Conservation (phyloP, 2,797 vertebrate genomes). For the Epinephelus awoara region DNA sequence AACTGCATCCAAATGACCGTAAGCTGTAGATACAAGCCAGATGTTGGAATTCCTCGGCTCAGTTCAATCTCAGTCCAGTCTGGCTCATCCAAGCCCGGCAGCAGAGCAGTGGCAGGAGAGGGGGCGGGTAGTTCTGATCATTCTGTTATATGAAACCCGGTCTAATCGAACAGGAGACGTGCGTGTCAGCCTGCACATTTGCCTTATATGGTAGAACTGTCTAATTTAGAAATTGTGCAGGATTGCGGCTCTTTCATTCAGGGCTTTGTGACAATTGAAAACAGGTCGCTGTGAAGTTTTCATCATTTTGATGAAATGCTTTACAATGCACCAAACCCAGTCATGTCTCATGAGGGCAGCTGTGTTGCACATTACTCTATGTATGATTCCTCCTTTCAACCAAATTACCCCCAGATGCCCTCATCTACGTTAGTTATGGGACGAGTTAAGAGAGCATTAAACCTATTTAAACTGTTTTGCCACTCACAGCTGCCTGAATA, state of each 20-base stretch:
- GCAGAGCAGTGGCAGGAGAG: slow-evolving; percentile 76
- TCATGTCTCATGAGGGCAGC: slow-evolving; percentile 60
- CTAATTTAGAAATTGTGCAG: slow-evolving; percentile 37
- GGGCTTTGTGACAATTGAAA: slow-evolving; percentile 64
- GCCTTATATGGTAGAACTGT: slow-evolving; percentile 39
- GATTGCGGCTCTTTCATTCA: slow-evolving; percentile 33
- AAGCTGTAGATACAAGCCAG: slow-evolving; percentile 91
- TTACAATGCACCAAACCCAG: slow-evolving; percentile 42
- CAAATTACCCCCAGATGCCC: slow-evolving; percentile 73
- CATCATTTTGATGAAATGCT: slow-evolving; percentile 62
- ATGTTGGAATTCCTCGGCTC: slow-evolving; percentile 89
- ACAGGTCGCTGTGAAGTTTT: slow-evolving; percentile 58
- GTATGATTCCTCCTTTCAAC: slow-evolving; percentile 58
- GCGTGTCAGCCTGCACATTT: slow-evolving; percentile 30
- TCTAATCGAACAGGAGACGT: slow-evolving; percentile 44
- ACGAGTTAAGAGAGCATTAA: slow-evolving; percentile 36
- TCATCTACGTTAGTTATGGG: slow-evolving; percentile 51
- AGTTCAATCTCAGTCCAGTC: slow-evolving; percentile 85
- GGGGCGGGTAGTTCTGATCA: slow-evolving; percentile 53
- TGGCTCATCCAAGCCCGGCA: slow-evolving; percentile 83
- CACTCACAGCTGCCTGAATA: slow-evolving; percentile 31
- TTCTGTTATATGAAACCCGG: slow-evolving; percentile 58
- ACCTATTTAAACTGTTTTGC: slow-evolving; percentile 46
- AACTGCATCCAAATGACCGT: slow-evolving; percentile 89
- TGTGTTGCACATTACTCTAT: slow-evolving; percentile 61